Base-by-base conservation (phyloP, 2,113 vertebrate genomes). In the Aphyosemion australe region DNA sequence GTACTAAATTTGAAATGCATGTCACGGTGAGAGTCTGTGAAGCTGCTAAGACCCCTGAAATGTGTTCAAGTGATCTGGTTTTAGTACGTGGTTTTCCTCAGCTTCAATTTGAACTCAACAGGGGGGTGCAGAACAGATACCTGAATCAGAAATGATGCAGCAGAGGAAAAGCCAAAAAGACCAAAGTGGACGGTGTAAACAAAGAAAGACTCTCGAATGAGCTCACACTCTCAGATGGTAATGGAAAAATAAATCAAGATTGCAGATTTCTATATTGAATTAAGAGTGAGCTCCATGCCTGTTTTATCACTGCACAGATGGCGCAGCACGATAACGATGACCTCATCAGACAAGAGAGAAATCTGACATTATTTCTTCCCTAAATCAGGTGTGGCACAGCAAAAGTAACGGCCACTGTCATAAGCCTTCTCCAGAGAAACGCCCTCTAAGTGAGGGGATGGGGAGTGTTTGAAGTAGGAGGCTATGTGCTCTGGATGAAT, bases 381-480 rank as follows among this genome's bases (percentile, higher is more conserved):
- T 64, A 26, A 65, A 72, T 72, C 73, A 82, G 78, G 72, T 85
- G 82, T 72, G 72, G 67, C 60, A 55, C n/a, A 63, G 68, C 55
- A 82, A 72, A 81, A 78, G 66, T 72, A 71, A 82, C 72, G 67
- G 67, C 78, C 70, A 63, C 65, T 65, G 74, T 63, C 72, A 84
- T 67, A 61, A 87, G 79, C 56, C 53, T 67, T 65, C 72, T 79
- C 70, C 68, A 83, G 79, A 83, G 81, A 74, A 87, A 81, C 74
- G 49, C 31, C 64, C 53, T 70, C 73, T 85, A 82, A 90, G 87
- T 69, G 79, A 80, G 83, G 78, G 67, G 47, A 63, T 53, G 72
- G 74, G 61, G 78, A 79, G 76, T 74, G 84, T 88, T 87, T 90
- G 89, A 91, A 89, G 86, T 72, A 72, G 79, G 63, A 82, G 73